These are phyloP conservation scores for Odontomyia ornata DNA, from an alignment of 2,888 invertebrate genomes.

Conservation along the genomic window DNA sequence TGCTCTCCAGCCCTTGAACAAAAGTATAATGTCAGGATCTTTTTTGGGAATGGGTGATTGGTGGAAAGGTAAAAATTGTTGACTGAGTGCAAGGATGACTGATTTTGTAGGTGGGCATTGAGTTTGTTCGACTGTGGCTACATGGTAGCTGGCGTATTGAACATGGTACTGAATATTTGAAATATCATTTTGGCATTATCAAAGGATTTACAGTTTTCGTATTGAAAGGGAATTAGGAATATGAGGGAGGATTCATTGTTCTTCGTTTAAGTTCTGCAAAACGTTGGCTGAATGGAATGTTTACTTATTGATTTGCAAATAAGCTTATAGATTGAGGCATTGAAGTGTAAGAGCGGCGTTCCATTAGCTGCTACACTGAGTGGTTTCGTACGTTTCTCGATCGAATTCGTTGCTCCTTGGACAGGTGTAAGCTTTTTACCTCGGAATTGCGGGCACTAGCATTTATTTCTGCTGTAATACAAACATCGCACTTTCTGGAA, in stretches of 20 bases:
- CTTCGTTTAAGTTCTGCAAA: neutral
- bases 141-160: neutral
- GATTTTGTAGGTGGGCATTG: conserved; percentile 8
- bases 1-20: neutral
- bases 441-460: too few relatives aligned
- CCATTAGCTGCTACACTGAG: too few relatives aligned
- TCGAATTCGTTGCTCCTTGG: too few relatives aligned
- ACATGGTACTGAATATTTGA: conserved; percentile 28
- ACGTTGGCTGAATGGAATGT: neutral
- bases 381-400: too few relatives aligned
- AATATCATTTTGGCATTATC: conserved; percentile 31
- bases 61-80: conserved; percentile 10
- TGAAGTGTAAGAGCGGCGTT: too few relatives aligned
- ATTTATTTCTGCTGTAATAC: too few relatives aligned
- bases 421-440: too few relatives aligned
- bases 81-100: conserved; percentile 19
- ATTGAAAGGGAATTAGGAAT: neutral
- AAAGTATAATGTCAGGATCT: conserved; percentile 4
- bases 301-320: conserved; percentile 23
- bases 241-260: conserved; percentile 2
- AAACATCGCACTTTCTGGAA: conserved; percentile 28
- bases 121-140: neutral
- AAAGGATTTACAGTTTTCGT: neutral
- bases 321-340: neutral
- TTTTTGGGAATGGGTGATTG: conserved; percentile 2